phyloP scores from a whole-genome alignment of 2,797 vertebrate species.

The Cichlasoma orientale region DNA sequence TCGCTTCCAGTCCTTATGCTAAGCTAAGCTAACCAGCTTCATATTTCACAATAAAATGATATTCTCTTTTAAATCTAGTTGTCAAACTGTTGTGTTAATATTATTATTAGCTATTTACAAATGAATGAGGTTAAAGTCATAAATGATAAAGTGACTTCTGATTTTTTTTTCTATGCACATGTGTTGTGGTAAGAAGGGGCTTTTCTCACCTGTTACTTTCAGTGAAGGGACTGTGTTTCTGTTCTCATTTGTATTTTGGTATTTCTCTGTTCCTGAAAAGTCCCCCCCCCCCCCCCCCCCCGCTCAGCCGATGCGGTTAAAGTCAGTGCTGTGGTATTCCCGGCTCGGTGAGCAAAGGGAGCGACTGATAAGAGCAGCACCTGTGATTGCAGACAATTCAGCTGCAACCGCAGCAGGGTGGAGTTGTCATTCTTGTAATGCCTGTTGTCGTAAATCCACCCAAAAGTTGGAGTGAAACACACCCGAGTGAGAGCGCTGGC shows the following conservation, averaged over 20 bases:
- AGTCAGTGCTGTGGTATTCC: not conserved
- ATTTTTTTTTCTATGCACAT: accelerated
- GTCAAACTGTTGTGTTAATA: not conserved
- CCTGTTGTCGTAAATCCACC: conserved; percentile 35
- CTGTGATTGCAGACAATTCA: conserved; percentile 1
- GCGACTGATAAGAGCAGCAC: conserved; percentile 28
- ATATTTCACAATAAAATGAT: not conserved
- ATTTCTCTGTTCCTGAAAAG: not conserved
- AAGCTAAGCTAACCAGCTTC: not conserved
- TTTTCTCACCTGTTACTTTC: not conserved
- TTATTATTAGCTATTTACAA: not conserved
- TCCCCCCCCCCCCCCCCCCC: not conserved
- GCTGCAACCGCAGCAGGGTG: conserved; percentile 44
- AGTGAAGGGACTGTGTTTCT: not conserved
- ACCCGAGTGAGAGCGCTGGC: conserved; percentile 4
- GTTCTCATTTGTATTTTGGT: not conserved
- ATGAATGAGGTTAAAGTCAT: not conserved
- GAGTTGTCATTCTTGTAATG: conserved; percentile 56
- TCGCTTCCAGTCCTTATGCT: not conserved
- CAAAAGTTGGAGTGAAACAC: conserved; percentile 45
- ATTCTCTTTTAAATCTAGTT: not conserved
- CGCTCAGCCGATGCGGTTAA: not conserved
- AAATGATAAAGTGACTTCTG: not conserved
- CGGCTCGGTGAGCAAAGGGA: not conserved
- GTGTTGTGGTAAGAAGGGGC: not conserved